Evolutionary conservation across 2,797 vertebrate species (phyloP).

Genomic region (Amphiprion clarkii): DNA sequence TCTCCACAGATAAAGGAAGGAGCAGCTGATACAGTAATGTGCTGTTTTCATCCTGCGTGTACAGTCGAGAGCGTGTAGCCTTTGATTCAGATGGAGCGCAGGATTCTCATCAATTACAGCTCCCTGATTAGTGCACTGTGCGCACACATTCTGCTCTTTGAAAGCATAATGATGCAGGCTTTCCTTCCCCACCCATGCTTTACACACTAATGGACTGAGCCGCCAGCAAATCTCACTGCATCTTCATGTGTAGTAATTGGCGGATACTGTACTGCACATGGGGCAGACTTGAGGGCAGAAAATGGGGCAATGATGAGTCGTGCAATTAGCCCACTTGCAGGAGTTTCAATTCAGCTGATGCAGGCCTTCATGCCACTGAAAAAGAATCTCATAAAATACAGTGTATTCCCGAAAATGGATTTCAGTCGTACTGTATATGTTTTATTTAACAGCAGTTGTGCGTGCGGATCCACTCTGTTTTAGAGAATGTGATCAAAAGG

Average conservation of each 20-base stretch:
- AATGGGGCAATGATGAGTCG: not conserved
- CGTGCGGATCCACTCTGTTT: constrained; percentile 8
- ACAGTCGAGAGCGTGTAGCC: constrained; percentile 20
- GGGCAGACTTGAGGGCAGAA: not conserved
- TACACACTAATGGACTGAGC: constrained; percentile 63
- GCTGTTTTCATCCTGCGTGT: constrained; percentile 35
- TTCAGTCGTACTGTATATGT: constrained; percentile 1
- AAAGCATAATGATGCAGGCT: constrained; percentile 57
- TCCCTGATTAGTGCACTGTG: constrained; percentile 64
- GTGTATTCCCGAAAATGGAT: constrained; percentile 15
- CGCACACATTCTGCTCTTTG: constrained; percentile 46
- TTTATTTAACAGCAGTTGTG: constrained; percentile 20
- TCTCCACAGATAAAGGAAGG: constrained; percentile 3
- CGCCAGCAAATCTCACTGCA: constrained; percentile 33
- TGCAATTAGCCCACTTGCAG: not conserved
- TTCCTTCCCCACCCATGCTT: constrained; percentile 44
- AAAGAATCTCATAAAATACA: constrained; percentile 27
- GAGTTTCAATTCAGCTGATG: not conserved
- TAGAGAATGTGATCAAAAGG: constrained; percentile 47
- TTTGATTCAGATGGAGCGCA: constrained; percentile 56
- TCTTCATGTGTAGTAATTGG: constrained; percentile 42
- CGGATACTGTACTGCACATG: not conserved
- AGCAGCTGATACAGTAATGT: constrained; percentile 16
- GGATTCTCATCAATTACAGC: constrained; percentile 70
- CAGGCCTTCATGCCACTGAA: not conserved